Base-by-base conservation (phyloP, 2,113 vertebrate genomes). In the Amblyopsis rosae region DNA sequence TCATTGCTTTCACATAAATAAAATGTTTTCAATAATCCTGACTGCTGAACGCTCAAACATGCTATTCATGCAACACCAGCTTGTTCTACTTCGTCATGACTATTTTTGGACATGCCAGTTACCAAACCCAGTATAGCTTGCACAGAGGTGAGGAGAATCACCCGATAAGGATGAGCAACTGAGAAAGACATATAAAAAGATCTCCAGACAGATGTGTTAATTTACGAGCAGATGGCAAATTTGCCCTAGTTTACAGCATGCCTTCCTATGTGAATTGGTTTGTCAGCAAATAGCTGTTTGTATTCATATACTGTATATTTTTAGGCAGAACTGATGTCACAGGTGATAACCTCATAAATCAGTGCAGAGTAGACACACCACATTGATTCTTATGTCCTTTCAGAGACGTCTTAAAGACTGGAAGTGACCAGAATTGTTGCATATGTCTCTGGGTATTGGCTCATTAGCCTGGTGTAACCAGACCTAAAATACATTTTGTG, bases 41-140 rank as follows among this genome's bases (percentile, higher is more conserved):
- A 50, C 9, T 51, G 12, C 17, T 60, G 26, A 53, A 63, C 66
- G 67, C 59, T 57, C 62, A 16, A 61, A 49, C 49, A 62, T 51
- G 53, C 55, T 57, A 45, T n/a, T 35, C n/a, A 47, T 12, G 26
- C 17, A 62, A 64, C 12, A 56, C 35, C 55, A 57, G 35, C 35
- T 41, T 41, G 5, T 19, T 51, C 13, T 74, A 60, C 65, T 56
- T 50, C 62, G 1, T 12, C 66, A 35, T 33, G 62, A 61, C 64
- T 80, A 65, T 81, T 76, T 87, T 77, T 68, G 56, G 65, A 79
- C 17, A 32, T 63, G 68, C 19, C 55, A 80, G 69, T 69, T 59
- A 76, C 51, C 33, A 50, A 62, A 33, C 15, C 32, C 49, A 51
- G 54, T 16, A 65, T 35, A 55, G n/a, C 57, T 6, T 53, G 33